A percentile compares a stretch with the other conserved stretches of the same genome.
Evolutionary conservation across 2,888 invertebrate species (phyloP).

Genomic region (Alloscopus bannaensis): DNA sequence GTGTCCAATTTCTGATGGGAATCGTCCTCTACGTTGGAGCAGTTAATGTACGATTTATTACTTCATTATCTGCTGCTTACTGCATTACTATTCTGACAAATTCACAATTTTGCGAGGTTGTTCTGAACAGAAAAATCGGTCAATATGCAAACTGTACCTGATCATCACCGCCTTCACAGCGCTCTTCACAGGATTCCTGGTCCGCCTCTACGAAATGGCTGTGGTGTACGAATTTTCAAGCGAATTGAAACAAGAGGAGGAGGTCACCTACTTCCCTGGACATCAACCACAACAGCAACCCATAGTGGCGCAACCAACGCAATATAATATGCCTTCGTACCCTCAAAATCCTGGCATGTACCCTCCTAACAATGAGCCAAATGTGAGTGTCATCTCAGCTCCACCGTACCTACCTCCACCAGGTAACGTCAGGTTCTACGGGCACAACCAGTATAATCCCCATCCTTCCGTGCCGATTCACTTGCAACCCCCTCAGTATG

Average conservation of each 20-base stretch:
- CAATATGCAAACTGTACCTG: background rate
- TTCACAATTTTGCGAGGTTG: background rate
- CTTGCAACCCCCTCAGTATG: slow-evolving; percentile 1
- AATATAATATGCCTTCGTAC: background rate
- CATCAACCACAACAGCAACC: background rate
- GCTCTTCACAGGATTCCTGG: slow-evolving; percentile 29
- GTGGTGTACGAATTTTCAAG: slow-evolving; percentile 31
- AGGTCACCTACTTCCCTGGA: slow-evolving; percentile 50
- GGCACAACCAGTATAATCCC: slow-evolving; percentile 9
- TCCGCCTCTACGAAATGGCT: slow-evolving; percentile 44
- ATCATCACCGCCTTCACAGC: slow-evolving; percentile 15
- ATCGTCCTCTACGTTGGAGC: slow-evolving; percentile 4
- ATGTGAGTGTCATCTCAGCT: background rate
- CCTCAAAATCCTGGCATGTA: no score
- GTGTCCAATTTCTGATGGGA: slow-evolving; percentile 11
- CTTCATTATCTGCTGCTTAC: background rate
- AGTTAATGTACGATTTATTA: slow-evolving; percentile 6
- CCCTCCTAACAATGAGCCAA: background rate
- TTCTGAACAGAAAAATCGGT: slow-evolving; percentile 25
- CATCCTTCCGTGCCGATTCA: background rate
- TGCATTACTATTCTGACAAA: background rate
- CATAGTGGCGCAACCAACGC: background rate
- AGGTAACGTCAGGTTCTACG: background rate
- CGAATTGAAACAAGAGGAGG: slow-evolving; percentile 33
- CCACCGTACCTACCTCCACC: background rate